Base-by-base conservation (phyloP, 2,888 invertebrate genomes). In the Blastobasis lacticolella region DNA sequence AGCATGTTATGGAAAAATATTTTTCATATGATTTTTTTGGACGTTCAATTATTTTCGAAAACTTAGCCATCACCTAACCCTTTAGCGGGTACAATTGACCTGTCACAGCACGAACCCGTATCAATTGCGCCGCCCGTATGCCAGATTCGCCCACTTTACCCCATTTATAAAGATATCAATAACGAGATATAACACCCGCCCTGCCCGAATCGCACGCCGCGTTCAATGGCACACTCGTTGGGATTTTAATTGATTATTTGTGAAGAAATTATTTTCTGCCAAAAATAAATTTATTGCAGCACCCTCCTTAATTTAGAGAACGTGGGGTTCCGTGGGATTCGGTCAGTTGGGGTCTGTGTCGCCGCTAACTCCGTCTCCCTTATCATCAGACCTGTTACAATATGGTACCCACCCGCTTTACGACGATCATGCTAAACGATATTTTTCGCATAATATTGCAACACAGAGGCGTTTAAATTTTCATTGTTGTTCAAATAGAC, bases 81-180 rank as follows among this genome's bases (percentile, higher is more conserved):
- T 66, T 71, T 69, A 63, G 50, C 54, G 56, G 54, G 52, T 50
- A 49, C 59, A 66, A 64, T 54, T 51, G 64, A 83, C 78, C 78
- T 83, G 84, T 80, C 80, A 80, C 64, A 80, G 78, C 75, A 81
- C 54, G 55, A 52, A 56, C 86, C 86, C 86, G 86, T 84, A 87
- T 86, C 75, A 75, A 78, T 80, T 66, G 66, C 59, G 61, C 52
- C 62, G 66, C 85, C 86, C 85, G 84, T 87, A 86, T 85, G 73
- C 73, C 66, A 77, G 76, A 83, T 83, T 78, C 65, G 71, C 70
- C 75, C 78, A 83, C 72, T 83, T 83, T 78, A 83, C 81, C 77
- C 80, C 69, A 84, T 82, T 81, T 82, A 81, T 80, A 76, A 71
- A 81, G 81, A 85, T 86, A 87, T 88, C 85, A 86, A 83, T 86